Evolutionary conservation across 1,140 invertebrate genomes (phyloP), one percentile per base, ranked within the genome.

Genomic region (Scaptomyza graminum): DNA sequence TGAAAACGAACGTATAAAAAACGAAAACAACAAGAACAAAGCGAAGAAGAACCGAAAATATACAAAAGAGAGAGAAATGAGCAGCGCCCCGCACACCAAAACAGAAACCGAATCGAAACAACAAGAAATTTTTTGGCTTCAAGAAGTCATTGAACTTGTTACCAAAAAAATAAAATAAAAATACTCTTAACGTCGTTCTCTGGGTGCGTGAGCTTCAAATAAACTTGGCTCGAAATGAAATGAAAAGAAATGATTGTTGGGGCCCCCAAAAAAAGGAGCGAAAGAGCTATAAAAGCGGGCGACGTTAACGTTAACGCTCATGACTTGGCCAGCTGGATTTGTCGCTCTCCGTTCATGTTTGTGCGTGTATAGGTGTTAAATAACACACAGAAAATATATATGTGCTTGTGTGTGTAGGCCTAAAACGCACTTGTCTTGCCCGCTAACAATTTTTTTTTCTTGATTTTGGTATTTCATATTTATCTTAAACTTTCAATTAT

Each of bases 1-100:
- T 88, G 83, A 87, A 87, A 87, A 87, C 83, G 83, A 87, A 87
- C 74, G 83, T 88, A 79, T 88, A 88, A 87, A 88, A 88, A 83
- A 87, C 79, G 79, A 87, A 75, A 82, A 87, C 79, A 87, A 88
- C 79, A 87, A 87, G 78, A 87, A 87, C 79, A 60, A 57, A 64
- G 64, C 54, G 72, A 78, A 79, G 76, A 79, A 81, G 78, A 81
- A 81, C 57, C 67, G 69, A 72, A 67, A 71, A 70, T 34, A 34
- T 34, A 34, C 8, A 34, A 34, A 34, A 34, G 7, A 3, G 28
- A 28, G 7, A 55, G 76, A 68, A 72, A 72, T 65, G 63, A 69
- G 41, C 55, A 66, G 68, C 43, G 67, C 60, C 37, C 52, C 55
- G 31, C 43, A 34, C 31, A 31, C 28, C 2, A 51, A 76, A 74